Percentiles rank a stretch among this genome's conserved stretches.
These are phyloP conservation scores for Poeciliopsis prolifica DNA, from an alignment of 2,113 vertebrate genomes.

Conservation along the genomic window DNA sequence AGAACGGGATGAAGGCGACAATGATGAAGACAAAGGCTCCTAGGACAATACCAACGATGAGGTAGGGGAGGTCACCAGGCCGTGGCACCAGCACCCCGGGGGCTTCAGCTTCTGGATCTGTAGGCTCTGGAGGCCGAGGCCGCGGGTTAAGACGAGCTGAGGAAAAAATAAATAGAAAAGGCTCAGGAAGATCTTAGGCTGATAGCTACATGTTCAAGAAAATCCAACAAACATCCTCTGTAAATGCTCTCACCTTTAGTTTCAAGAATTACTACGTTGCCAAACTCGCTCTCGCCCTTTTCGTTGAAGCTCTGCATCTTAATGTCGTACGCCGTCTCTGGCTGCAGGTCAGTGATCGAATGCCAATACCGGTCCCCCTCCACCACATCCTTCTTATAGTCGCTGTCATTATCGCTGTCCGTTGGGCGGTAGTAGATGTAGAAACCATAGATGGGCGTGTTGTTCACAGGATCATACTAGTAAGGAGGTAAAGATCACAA, in stretches of 20 bases:
- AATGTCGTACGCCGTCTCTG: slow-evolving; percentile 96
- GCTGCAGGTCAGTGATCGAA: slow-evolving; percentile 93
- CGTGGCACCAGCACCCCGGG: slow-evolving; percentile 82
- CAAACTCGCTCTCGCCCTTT: slow-evolving; percentile 95
- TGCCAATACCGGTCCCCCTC: slow-evolving; percentile 97
- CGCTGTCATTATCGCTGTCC: slow-evolving; percentile 97
- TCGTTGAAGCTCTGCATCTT: slow-evolving; percentile 99
- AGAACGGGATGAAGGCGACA: slow-evolving; percentile 95
- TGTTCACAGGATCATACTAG: slow-evolving; percentile 93
- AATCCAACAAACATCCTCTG: background rate
- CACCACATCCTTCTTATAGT: slow-evolving; percentile 97
- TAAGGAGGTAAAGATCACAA: background rate
- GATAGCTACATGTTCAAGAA: background rate
- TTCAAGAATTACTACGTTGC: slow-evolving; percentile 97
- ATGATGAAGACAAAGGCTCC: slow-evolving; percentile 93
- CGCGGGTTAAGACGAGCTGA: slow-evolving; percentile 83
- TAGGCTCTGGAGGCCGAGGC: slow-evolving; percentile 71
- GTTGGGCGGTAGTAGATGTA: slow-evolving; percentile 98
- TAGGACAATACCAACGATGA: slow-evolving; percentile 91
- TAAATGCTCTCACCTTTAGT: slow-evolving; percentile 86
- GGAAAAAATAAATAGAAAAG: background rate
- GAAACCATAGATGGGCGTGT: slow-evolving; percentile 98
- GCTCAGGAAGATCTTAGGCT: background rate
- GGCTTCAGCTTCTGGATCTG: slow-evolving; percentile 29
- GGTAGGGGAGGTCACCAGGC: slow-evolving; percentile 91